These are phyloP conservation scores for Myotis brandtii DNA, from an alignment of 2,113 vertebrate genomes.

Conservation along the genomic window DNA sequence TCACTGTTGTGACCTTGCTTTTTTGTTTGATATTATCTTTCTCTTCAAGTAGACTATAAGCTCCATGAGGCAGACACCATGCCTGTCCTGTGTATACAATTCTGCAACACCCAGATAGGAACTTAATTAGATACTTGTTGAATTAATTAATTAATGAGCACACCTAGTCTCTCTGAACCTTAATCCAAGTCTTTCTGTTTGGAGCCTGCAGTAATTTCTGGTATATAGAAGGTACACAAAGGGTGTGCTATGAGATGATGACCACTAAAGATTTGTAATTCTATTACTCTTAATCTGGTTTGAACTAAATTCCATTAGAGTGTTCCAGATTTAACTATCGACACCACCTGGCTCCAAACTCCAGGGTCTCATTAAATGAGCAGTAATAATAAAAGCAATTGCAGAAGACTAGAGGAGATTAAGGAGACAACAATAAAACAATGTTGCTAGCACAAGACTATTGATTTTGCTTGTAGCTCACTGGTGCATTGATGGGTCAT, in stretches of 20 bases:
- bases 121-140: background rate
- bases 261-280: background rate
- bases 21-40: background rate
- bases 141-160: background rate
- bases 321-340: conserved; percentile 42
- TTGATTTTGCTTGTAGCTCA: conserved; percentile 6
- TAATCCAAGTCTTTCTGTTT: background rate
- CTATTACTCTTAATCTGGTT: conserved; percentile 58
- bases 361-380: conserved; percentile 64
- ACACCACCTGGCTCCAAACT: conserved; percentile 55
- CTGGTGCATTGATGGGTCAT: background rate
- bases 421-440: background rate
- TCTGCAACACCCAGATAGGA: background rate
- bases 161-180: background rate
- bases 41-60: background rate
- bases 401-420: conserved; percentile 9
- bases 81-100: background rate
- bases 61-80: too few relatives aligned
- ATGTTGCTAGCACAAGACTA: background rate
- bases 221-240: background rate
- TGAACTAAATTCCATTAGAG: conserved; percentile 57
- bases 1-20: too few relatives aligned
- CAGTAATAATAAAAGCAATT: conserved; percentile 56
- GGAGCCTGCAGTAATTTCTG: background rate
- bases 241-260: background rate